These are phyloP conservation scores for Gryllus longicercus DNA, from an alignment of 2,888 invertebrate genomes.

Conservation along the genomic window DNA sequence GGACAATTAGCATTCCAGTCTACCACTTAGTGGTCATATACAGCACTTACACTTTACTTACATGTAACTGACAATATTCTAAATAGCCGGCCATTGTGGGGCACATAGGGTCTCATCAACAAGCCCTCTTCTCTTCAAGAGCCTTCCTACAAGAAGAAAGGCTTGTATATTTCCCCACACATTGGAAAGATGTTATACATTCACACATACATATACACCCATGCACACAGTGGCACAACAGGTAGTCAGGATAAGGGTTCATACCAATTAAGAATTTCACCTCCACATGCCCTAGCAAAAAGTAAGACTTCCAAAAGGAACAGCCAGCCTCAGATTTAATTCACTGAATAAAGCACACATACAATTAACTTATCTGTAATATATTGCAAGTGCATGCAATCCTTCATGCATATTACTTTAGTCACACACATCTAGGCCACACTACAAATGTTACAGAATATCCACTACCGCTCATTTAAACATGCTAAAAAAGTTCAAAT, in stretches of 20 bases:
- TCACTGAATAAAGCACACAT: too few relatives aligned
- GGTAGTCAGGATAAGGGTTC: not conserved
- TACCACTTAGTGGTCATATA: not conserved
- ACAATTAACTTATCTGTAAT: too few relatives aligned
- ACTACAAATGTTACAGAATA: too few relatives aligned
- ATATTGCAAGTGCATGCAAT: too few relatives aligned
- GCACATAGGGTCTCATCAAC: slow-evolving; percentile 10
- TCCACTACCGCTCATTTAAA: too few relatives aligned
- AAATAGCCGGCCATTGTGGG: slow-evolving; percentile 17
- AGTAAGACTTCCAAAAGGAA: too few relatives aligned
- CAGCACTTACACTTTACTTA: slow-evolving; percentile 8
- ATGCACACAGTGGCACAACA: not conserved
- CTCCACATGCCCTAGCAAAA: too few relatives aligned
- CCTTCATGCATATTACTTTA: too few relatives aligned
- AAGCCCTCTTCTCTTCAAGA: slow-evolving; percentile 17
- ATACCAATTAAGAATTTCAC: not conserved
- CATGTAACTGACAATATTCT: slow-evolving; percentile 9
- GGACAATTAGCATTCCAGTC: slow-evolving; percentile 6
- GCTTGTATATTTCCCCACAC: slow-evolving; percentile 4
- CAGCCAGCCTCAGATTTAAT: too few relatives aligned
- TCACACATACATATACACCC: slow-evolving; percentile 1
- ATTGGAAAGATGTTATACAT: not conserved
- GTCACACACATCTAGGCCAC: too few relatives aligned
- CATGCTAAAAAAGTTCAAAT: too few relatives aligned
- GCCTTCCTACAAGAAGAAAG: slow-evolving; percentile 17